A percentile compares a stretch with the other conserved stretches of the same genome.
These are phyloP conservation scores for Centropus unirufus DNA, from an alignment of 2,113 vertebrate species.

Conservation along the genomic window DNA sequence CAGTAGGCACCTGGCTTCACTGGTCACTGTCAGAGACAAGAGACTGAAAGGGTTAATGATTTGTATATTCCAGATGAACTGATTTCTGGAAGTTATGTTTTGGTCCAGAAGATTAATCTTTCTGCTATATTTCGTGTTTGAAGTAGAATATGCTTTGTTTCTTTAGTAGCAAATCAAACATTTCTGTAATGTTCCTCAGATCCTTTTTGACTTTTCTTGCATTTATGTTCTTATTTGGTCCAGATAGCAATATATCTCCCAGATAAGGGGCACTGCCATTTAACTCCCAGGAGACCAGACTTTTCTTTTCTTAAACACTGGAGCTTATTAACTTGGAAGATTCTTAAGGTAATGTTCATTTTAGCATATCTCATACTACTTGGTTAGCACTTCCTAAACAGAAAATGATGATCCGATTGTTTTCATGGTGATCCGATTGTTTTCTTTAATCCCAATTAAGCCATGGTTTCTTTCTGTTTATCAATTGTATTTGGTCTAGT, in stretches of 20 bases:
- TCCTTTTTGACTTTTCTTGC: neutral
- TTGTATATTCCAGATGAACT: neutral
- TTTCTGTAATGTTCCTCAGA: neutral
- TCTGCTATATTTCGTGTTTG: neutral
- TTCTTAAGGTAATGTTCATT: conserved; percentile 7
- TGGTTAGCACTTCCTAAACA: too few relatives aligned
- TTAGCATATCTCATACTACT: neutral
- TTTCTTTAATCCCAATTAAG: too few relatives aligned
- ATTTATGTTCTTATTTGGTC: neutral
- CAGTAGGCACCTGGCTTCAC: neutral
- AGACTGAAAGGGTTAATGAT: neutral
- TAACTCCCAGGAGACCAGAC: neutral
- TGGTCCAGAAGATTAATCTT: neutral
- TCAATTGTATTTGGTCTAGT: too few relatives aligned
- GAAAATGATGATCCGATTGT: too few relatives aligned
- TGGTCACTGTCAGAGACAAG: neutral
- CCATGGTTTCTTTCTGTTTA: too few relatives aligned
- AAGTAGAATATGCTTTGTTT: neutral
- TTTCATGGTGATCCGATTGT: too few relatives aligned
- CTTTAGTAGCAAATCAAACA: neutral
- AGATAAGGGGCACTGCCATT: neutral
- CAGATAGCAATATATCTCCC: neutral
- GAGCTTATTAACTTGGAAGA: conserved; percentile 10
- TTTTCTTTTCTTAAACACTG: neutral
- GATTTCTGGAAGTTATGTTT: neutral